phyloP scores from a whole-genome alignment of 2,888 invertebrate species.

The Melinaea marsaeus region DNA sequence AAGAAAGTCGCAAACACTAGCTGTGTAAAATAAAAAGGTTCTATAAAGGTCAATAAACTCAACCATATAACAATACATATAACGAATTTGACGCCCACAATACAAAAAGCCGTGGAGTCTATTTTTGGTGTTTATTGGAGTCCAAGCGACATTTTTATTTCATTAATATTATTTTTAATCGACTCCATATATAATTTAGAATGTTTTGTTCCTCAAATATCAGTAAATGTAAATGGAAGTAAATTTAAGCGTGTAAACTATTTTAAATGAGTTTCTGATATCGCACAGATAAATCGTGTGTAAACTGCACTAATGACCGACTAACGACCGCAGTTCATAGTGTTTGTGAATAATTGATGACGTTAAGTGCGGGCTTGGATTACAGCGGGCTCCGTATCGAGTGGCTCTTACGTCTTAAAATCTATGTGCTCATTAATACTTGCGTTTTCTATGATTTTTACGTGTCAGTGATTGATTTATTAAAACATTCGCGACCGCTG shows the following conservation, averaged over 20 bases:
- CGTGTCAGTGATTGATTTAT: too few relatives aligned
- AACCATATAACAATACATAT: not conserved
- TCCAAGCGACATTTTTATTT: not conserved
- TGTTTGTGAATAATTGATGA: slow-evolving; percentile 33
- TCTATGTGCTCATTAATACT: too few relatives aligned
- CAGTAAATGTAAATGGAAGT: not conserved
- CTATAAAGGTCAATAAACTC: too few relatives aligned
- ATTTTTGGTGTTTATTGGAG: not conserved
- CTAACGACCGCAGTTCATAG: slow-evolving; percentile 35
- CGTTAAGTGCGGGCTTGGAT: not conserved
- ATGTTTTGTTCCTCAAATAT: not conserved
- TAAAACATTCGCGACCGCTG: too few relatives aligned
- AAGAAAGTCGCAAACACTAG: too few relatives aligned
- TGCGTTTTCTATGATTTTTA: too few relatives aligned
- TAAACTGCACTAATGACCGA: slow-evolving; percentile 31
- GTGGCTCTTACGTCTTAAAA: too few relatives aligned
- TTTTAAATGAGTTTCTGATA: slow-evolving; percentile 7
- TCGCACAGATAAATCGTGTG: slow-evolving; percentile 8
- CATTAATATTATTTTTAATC: not conserved
- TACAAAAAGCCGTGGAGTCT: not conserved
- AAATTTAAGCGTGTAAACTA: slow-evolving; percentile 1
- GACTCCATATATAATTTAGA: not conserved
- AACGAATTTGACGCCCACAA: slow-evolving; percentile 1
- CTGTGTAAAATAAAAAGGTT: too few relatives aligned
- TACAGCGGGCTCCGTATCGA: not conserved